phyloP scores from a whole-genome alignment of 2,113 vertebrate species.

The Anguilla rostrata region DNA sequence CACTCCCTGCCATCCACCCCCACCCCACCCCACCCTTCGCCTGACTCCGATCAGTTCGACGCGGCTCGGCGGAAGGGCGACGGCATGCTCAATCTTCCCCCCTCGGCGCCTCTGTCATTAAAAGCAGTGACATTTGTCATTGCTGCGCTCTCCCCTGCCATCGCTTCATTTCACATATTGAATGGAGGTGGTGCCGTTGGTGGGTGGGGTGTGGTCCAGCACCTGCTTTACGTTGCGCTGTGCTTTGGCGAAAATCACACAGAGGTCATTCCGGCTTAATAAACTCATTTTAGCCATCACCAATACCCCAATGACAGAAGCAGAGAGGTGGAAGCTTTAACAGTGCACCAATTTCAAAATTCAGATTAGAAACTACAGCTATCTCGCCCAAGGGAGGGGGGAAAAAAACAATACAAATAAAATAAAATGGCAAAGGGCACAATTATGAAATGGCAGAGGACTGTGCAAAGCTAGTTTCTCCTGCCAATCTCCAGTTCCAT shows the following conservation, averaged over 20 bases:
- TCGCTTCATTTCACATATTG: conserved; percentile 38
- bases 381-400: conserved; percentile 15
- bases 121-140: conserved; percentile 43
- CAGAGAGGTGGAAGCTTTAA: not conserved
- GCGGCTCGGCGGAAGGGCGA: conserved; percentile 9
- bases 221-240: conserved; percentile 18
- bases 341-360: conserved; percentile 39
- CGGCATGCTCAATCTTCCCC: conserved; percentile 29
- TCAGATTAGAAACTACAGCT: conserved; percentile 37
- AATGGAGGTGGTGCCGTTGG: conserved; percentile 14
- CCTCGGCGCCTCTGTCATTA: conserved; percentile 35
- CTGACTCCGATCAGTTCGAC: not conserved
- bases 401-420: not conserved
- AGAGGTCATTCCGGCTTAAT: conserved; percentile 22
- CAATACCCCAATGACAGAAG: not conserved
- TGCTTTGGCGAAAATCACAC: conserved; percentile 20
- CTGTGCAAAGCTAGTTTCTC: conserved; percentile 33
- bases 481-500: conserved; percentile 43
- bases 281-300: conserved; percentile 23
- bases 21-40: not conserved
- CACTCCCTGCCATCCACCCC: too few relatives aligned
- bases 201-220: not conserved
- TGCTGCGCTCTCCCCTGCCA: conserved; percentile 6
- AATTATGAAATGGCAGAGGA: conserved; percentile 40
- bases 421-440: conserved; percentile 32